phyloP scores from a whole-genome alignment of 2,797 vertebrate species.

The Menidia menidia region DNA sequence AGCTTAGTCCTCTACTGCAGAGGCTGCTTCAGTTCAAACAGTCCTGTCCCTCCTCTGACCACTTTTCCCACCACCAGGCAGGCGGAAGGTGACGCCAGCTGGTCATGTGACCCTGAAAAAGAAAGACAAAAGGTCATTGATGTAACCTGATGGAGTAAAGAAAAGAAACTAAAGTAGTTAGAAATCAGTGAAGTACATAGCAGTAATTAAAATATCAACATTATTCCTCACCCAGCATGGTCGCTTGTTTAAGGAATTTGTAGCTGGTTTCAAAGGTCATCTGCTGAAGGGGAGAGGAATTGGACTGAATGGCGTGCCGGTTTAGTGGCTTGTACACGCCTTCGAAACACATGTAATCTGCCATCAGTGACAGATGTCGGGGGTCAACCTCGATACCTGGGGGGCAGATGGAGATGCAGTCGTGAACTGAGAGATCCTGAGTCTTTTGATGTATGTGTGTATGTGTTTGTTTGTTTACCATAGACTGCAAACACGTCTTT shows the following conservation, averaged over 20 bases:
- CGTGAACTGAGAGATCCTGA: background rate
- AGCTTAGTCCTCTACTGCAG: conserved; percentile 76
- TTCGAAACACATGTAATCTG: conserved; percentile 99
- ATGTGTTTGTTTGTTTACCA: conserved; percentile 77
- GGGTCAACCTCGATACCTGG: conserved; percentile 94
- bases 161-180: background rate
- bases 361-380: conserved; percentile 94
- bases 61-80: conserved; percentile 95
- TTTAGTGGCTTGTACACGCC: conserved; percentile 94
- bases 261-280: conserved; percentile 99
- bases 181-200: too few relatives aligned
- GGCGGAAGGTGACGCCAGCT: conserved; percentile 92
- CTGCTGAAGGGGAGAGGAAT: conserved; percentile 95
- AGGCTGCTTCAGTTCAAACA: conserved; percentile 97
- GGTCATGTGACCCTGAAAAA: conserved; percentile 87
- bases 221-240: conserved; percentile 88
- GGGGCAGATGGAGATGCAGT: conserved; percentile 5
- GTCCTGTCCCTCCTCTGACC: conserved; percentile 94
- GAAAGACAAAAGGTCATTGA: background rate
- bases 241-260: conserved; percentile 95
- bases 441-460: background rate
- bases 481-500: conserved; percentile 98
- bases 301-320: conserved; percentile 91
- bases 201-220: too few relatives aligned
- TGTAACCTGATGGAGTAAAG: background rate